Evolutionary conservation across 2,797 vertebrate species (phyloP).

Genomic region (Poeciliopsis paucimaculata): DNA sequence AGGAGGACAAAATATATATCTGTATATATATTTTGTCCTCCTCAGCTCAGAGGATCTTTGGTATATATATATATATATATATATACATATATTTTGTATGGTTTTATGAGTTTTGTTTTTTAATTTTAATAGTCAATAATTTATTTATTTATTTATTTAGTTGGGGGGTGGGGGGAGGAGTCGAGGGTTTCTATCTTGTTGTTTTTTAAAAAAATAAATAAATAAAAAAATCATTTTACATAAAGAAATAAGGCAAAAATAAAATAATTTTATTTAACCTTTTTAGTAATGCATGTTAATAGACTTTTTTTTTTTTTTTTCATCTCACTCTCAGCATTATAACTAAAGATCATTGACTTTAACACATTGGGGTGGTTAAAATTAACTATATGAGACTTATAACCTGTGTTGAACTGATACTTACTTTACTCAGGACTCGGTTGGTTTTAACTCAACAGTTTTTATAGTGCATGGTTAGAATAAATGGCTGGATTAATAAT

Average conservation of each 20-base stretch:
- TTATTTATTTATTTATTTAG: no score
- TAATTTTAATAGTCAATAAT: neutral
- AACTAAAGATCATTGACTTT: neutral
- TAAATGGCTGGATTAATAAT: neutral
- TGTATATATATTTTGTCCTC: no score
- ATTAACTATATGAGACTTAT: no score
- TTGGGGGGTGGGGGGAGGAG: no score
- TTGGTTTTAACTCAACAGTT: neutral
- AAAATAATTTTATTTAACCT: neutral
- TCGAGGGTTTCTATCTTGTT: no score
- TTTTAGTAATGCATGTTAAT: neutral
- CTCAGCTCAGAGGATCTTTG: no score
- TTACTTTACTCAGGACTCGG: no score
- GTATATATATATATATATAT: no score
- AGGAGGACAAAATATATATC: no score
- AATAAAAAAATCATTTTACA: neutral
- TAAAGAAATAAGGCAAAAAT: neutral
- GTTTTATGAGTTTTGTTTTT: no score
- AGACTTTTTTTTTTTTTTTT: neutral
- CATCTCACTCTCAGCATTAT: neutral
- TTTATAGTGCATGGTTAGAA: neutral
- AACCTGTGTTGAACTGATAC: neutral
- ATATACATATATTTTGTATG: no score
- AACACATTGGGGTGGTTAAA: neutral
- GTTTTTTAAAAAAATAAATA: no score